Conservation (phyloP, 2,888 invertebrate genomes). For the Caenorhabditis parvicauda region DNA sequence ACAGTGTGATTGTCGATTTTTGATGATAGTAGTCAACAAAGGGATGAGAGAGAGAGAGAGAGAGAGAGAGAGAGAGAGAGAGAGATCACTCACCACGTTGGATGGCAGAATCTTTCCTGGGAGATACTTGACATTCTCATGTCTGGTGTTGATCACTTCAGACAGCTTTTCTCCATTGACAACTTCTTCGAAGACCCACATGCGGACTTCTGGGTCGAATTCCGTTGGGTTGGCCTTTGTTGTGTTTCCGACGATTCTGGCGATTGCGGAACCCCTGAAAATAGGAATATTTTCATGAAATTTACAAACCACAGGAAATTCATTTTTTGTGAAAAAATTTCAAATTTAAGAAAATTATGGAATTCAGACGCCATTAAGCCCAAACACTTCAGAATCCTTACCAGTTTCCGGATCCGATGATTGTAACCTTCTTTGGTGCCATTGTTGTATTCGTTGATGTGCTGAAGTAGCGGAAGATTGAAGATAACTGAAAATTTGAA, state of each 20-base stretch:
- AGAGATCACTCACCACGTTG: slow-evolving; percentile 85
- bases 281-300: not conserved
- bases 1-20: too few relatives aligned
- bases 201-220: slow-evolving; percentile 78
- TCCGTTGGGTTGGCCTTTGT: slow-evolving; percentile 69
- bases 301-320: not conserved
- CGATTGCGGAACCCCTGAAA: slow-evolving; percentile 87
- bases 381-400: slow-evolving; percentile 11
- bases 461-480: slow-evolving; percentile 30
- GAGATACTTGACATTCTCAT: slow-evolving; percentile 96
- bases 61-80: too few relatives aligned
- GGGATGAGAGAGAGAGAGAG: too few relatives aligned
- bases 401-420: slow-evolving; percentile 57
- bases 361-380: not conserved
- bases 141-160: slow-evolving; percentile 94
- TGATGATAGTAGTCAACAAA: too few relatives aligned
- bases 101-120: slow-evolving; percentile 87
- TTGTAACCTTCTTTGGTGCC: slow-evolving; percentile 47
- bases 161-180: slow-evolving; percentile 89
- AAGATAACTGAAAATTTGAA: slow-evolving; percentile 22
- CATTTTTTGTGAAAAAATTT: not conserved
- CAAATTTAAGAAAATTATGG: not conserved
- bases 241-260: slow-evolving; percentile 82
- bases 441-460: slow-evolving; percentile 15
- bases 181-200: slow-evolving; percentile 66